Conservation (phyloP, 37 sponge, comb jelly and placozoan genomes). For the Chondrilla cf. caribensis region DNA sequence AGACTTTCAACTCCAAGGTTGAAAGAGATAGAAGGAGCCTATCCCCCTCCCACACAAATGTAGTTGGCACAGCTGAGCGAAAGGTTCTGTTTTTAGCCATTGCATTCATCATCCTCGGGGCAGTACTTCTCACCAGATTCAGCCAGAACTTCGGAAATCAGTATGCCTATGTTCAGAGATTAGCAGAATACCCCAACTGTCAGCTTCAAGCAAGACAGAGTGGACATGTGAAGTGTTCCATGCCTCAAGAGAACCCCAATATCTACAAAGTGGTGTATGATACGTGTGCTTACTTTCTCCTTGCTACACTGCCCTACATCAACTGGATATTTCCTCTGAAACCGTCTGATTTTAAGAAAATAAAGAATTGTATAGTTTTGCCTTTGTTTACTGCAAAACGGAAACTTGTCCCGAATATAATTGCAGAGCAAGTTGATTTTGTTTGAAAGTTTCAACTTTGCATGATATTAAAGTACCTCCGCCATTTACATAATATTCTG, state of each 20-base stretch:
- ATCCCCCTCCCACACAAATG: not conserved
- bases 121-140: not conserved
- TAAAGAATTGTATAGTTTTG: no score
- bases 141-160: not conserved
- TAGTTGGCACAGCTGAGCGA: not conserved
- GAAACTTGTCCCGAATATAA: no score
- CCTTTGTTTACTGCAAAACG: no score
- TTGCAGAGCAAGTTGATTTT: no score
- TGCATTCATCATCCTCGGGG: not conserved
- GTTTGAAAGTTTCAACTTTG: no score
- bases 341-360: not conserved
- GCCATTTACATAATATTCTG: no score
- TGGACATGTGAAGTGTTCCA: no score
- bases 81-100: not conserved
- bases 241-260: no score
- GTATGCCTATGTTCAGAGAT: not conserved
- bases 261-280: no score
- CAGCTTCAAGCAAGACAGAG: not conserved
- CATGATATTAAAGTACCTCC: no score
- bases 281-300: no score
- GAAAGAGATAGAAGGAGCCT: slow-evolving; percentile 75
- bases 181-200: not conserved
- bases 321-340: not conserved
- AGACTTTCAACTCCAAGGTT: slow-evolving; percentile 49
- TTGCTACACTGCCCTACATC: no score